phyloP scores from a whole-genome alignment of 2,888 invertebrate genomes.

The Ctena decussata region DNA sequence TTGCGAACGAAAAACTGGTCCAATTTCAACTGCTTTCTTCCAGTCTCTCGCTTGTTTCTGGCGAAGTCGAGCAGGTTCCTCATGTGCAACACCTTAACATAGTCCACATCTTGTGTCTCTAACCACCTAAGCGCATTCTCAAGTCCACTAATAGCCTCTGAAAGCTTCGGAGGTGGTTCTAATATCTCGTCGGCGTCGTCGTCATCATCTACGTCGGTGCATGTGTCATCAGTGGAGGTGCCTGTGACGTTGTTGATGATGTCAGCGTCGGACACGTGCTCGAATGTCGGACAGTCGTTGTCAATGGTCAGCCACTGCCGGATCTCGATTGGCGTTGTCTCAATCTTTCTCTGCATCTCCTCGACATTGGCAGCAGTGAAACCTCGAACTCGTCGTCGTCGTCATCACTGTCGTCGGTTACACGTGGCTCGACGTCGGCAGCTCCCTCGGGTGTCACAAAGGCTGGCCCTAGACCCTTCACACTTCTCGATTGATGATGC shows the following conservation, averaged over 20 bases:
- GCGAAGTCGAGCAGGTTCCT: not conserved
- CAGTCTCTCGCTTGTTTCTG: not conserved
- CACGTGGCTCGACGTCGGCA: not conserved
- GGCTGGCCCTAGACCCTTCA: not conserved
- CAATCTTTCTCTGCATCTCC: not conserved
- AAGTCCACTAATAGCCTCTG: not conserved
- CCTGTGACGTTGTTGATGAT: not conserved
- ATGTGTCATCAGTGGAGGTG: not conserved
- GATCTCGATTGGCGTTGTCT: not conserved
- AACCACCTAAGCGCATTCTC: not conserved
- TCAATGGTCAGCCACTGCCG: not conserved
- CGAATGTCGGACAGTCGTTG: not conserved
- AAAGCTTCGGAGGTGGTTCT: not conserved
- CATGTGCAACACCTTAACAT: not conserved
- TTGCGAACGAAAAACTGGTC: no score
- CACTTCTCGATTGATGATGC: not conserved
- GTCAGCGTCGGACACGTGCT: not conserved
- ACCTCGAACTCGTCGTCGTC: constrained; percentile 12
- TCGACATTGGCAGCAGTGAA: constrained; percentile 9
- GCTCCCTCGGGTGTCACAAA: not conserved
- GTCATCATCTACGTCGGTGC: not conserved
- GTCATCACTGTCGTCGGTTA: not conserved
- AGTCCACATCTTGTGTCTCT: not conserved
- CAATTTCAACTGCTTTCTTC: not conserved
- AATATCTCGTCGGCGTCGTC: not conserved